Evolutionary conservation across 2,888 invertebrate genomes (phyloP), one percentile per base, ranked within the genome.

Genomic region (Muschampia plurimacula): DNA sequence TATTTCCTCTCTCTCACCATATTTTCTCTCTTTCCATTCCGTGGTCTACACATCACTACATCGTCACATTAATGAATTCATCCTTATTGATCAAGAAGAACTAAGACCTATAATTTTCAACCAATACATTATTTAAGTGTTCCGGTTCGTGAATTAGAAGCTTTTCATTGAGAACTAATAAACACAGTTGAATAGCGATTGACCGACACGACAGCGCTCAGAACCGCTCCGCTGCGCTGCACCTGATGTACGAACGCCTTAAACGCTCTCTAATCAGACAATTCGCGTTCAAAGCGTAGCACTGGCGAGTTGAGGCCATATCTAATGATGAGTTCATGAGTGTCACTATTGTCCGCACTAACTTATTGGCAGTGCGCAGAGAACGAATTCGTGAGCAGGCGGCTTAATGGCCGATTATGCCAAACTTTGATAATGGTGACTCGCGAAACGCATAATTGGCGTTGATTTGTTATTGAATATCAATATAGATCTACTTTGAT

Each of bases 211-310:
- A 55, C 63, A 55, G 12, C 63, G 46, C 60, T 15, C 32, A 32
- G 32, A 32, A 32, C 32, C 32, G 32, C 32, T 4, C 32, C 63
- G 57, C 60, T 15, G 28, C 39, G 63, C 36, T 28, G 55, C 41
- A 55, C 36, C 28, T 49, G 59, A 72, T 72, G 72, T 72, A 72
- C 63, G 67, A 67, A 63, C 36, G 67, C 72, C 73, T 69, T 73
- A 73, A 69, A 73, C 59, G 75, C 76, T 81, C 78, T 85, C 84
- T 93, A 93, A 93, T 93, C 80, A 89, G 89, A 82, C 84, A 77
- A 93, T 93, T 92, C 86, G 88, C 82, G 89, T 91, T 89, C 93
- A 84, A 74, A 60, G 74, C 90, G 84, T 86, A 86, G 85, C 84
- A 73, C 75, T 71, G 69, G 67, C 79, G 78, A 77, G 82, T 84